Base-by-base conservation (phyloP, 2,113 vertebrate genomes). In the Marmota monax region DNA sequence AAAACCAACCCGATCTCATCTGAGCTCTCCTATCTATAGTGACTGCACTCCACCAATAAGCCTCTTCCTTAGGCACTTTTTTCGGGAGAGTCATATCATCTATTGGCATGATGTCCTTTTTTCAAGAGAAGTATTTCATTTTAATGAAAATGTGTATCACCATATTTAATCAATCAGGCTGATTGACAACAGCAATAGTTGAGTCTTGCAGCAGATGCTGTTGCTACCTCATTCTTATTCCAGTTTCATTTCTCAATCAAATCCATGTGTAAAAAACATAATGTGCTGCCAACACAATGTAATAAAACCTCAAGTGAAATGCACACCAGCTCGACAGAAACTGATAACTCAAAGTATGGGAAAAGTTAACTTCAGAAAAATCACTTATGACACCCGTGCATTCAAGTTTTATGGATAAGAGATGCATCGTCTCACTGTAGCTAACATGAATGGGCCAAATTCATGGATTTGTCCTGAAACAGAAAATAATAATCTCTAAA, bases 141-240 rank as follows among this genome's bases (percentile, higher is more conserved):
- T 98, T 98, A 98, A 98, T 98, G 98, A 98, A 97, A 98, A 96
- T 86, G 94, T 97, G 96, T 98, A 98, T 98, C 97, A 98, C 98
- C 98, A 98, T 98, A 98, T 99, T 98, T 99, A 99, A 99, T 98
- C 98, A 98, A 98, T 99, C 98, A 98, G 97, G 93, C 96, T 99
- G 98, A 99, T 88, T 98, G 98, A 98, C 98, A 99, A 97, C 96
- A 97, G 98, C 98, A 97, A 98, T 98, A 96, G 98, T 96, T 97
- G 97, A n/a, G 0, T 98, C 98, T 98, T 97, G 94, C 97, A 96
- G 98, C 98, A 98, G 98, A 98, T 98, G 98, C 98, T 98, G 98
- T 98, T 98, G 95, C 98, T 98, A 95, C 97, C 96, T 98, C 98
- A 98, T 99, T 98, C 98, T 98, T 98, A 99, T 98, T 98, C 98